These are phyloP conservation scores for Sylvia borin DNA, from an alignment of 2,797 vertebrate species.

Conservation along the genomic window DNA sequence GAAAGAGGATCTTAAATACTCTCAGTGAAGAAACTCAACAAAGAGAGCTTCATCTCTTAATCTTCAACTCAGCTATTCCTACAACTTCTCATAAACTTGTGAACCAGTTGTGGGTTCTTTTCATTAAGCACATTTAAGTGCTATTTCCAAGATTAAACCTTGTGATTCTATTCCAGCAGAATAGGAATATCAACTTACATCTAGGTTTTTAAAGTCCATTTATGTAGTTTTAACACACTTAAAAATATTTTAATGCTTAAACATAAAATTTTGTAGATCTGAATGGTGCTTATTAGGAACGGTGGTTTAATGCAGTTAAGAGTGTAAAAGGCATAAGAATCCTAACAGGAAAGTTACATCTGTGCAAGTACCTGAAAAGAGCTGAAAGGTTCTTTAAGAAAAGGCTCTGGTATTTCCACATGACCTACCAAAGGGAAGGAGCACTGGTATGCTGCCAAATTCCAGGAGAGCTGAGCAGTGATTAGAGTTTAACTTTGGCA, in stretches of 20 bases:
- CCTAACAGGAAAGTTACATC: not conserved
- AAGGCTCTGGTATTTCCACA: conserved; percentile 50
- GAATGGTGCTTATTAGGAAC: not conserved
- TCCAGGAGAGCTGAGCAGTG: conserved; percentile 64
- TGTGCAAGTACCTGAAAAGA: conserved; percentile 40
- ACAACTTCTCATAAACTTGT: not conserved
- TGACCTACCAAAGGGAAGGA: conserved; percentile 50
- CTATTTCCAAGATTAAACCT: not conserved
- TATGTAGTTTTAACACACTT: not conserved
- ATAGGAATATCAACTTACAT: not conserved
- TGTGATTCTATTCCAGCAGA: not conserved
- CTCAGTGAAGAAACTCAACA: not conserved
- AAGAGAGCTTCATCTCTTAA: not conserved
- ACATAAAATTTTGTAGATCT: not conserved
- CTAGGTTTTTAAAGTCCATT: not conserved
- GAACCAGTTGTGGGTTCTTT: not conserved
- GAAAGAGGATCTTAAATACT: not conserved
- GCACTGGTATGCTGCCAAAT: conserved; percentile 44
- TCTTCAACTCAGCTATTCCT: not conserved
- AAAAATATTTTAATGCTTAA: not conserved
- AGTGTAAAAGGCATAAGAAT: not conserved
- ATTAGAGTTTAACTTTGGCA: conserved; percentile 70
- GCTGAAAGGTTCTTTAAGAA: conserved; percentile 56
- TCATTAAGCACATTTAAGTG: not conserved
- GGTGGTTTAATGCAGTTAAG: not conserved